Percentiles rank a stretch among this genome's conserved stretches.
Evolutionary conservation across 1,140 invertebrate species (phyloP).

Genomic region (Eupristina koningsbergeri): DNA sequence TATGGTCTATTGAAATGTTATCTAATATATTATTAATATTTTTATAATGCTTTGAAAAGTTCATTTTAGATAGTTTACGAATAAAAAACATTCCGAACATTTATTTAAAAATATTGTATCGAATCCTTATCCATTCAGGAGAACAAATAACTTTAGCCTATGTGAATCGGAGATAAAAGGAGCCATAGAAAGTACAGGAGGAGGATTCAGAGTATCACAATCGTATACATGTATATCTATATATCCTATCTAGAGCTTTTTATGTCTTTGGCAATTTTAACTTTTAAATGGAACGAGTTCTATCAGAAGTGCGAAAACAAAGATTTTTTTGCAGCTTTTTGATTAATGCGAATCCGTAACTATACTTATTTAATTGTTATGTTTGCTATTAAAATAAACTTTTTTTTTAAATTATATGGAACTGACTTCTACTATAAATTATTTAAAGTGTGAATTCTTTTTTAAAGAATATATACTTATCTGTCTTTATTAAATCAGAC

Average conservation of each 20-base stretch:
- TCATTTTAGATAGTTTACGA: too few relatives aligned
- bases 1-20: too few relatives aligned
- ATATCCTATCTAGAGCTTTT: background rate
- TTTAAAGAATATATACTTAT: too few relatives aligned
- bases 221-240: constrained; percentile 14
- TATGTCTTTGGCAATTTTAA: constrained; percentile 48
- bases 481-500: too few relatives aligned
- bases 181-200: background rate
- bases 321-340: constrained; percentile 8
- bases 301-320: constrained; percentile 13
- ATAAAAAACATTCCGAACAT: too few relatives aligned
- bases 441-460: too few relatives aligned
- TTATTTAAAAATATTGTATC: constrained; percentile 16
- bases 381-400: constrained; percentile 1
- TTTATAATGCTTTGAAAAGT: too few relatives aligned
- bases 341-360: constrained; percentile 6
- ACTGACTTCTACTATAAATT: too few relatives aligned
- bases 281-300: constrained; percentile 40
- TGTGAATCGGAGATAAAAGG: background rate
- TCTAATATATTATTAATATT: too few relatives aligned
- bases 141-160: constrained; percentile 11
- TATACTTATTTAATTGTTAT: constrained; percentile 27
- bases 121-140: background rate
- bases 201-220: constrained; percentile 4
- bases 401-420: background rate